Percentiles rank a stretch among this genome's conserved stretches.
phyloP scores from a whole-genome alignment of 2,888 invertebrate genomes.

The Dilophus febrilis region DNA sequence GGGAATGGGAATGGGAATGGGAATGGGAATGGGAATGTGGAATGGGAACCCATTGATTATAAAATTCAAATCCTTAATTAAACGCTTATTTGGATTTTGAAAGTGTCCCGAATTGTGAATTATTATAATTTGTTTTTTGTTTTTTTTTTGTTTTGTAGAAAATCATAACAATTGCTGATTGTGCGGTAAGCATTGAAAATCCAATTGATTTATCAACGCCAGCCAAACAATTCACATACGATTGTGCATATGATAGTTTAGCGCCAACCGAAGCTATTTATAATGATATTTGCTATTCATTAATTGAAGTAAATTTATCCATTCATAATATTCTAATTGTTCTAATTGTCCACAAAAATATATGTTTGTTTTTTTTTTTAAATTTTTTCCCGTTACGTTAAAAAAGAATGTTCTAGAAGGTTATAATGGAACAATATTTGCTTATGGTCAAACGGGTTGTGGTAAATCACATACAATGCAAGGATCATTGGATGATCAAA shows the following conservation, averaged over 20 bases:
- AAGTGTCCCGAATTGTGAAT: neutral
- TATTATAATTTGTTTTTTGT: neutral
- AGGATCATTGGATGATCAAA: conserved; percentile 28
- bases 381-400: neutral
- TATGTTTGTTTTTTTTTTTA: no score
- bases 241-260: conserved; percentile 61
- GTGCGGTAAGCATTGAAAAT: conserved; percentile 43
- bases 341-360: neutral
- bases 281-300: conserved; percentile 68
- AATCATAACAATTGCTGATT: conserved; percentile 46
- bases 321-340: no score
- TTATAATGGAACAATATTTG: conserved; percentile 85
- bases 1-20: no score
- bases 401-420: conserved; percentile 65
- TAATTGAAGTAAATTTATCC: conserved; percentile 60
- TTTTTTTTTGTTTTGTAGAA: conserved; percentile 29
- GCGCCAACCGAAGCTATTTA: conserved; percentile 73
- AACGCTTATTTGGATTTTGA: no score
- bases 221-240: conserved; percentile 61
- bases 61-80: neutral
- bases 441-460: conserved; percentile 85
- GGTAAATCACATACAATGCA: conserved; percentile 88
- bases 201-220: conserved; percentile 40
- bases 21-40: no score
- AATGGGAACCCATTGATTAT: no score